A percentile compares a stretch with the other conserved stretches of the same genome.
These are phyloP conservation scores for Etheostoma cragini DNA, from an alignment of 2,113 vertebrate species.

Conservation along the genomic window DNA sequence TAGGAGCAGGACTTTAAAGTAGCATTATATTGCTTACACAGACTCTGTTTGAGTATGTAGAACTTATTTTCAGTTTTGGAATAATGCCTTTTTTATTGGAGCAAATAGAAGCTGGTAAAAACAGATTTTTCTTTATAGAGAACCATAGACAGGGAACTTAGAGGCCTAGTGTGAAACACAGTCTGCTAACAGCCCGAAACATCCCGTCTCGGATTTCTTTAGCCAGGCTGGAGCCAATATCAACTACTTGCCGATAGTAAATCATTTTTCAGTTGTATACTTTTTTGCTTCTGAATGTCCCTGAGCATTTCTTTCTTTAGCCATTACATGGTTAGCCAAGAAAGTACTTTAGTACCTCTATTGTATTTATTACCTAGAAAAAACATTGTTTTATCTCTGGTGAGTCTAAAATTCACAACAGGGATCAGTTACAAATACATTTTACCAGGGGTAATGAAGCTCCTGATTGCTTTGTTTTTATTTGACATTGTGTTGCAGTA, in stretches of 20 bases:
- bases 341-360: constrained; percentile 47
- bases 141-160: constrained; percentile 71
- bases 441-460: constrained; percentile 48
- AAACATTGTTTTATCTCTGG: constrained; percentile 61
- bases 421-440: constrained; percentile 33
- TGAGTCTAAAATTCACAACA: constrained; percentile 51
- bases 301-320: constrained; percentile 52
- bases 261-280: constrained; percentile 72
- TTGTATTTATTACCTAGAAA: constrained; percentile 57
- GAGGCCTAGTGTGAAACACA: constrained; percentile 56
- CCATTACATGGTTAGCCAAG: constrained; percentile 40
- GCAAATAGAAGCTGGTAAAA: constrained; percentile 62
- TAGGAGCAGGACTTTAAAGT: neutral
- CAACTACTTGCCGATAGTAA: constrained; percentile 78
- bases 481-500: neutral
- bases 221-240: constrained; percentile 69
- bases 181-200: constrained; percentile 71
- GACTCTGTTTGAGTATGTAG: constrained; percentile 42
- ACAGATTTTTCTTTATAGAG: constrained; percentile 65
- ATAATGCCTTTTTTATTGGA: constrained; percentile 46
- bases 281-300: constrained; percentile 73
- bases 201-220: constrained; percentile 67
- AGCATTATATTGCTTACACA: constrained; percentile 27
- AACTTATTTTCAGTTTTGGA: constrained; percentile 63
- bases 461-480: constrained; percentile 8